Conservation (phyloP, 2,888 invertebrate species). For the Ashinkailepas kermadecensis region DNA sequence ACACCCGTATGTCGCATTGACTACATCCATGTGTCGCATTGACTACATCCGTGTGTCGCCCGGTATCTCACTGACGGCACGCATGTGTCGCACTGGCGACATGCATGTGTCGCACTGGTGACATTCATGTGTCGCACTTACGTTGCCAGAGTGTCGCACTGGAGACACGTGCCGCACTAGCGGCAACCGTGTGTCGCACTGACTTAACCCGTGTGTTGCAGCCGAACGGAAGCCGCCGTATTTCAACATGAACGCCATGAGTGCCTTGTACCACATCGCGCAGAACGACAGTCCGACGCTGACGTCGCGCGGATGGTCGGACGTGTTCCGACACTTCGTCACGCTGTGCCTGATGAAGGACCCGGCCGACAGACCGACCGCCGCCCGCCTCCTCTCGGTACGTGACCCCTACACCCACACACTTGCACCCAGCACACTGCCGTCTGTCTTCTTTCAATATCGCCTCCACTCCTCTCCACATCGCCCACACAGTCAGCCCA, state of each 20-base stretch:
- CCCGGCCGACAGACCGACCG: conserved; percentile 79
- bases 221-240: conserved; percentile 95
- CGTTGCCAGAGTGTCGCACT: too few species aligned
- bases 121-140: too few species aligned
- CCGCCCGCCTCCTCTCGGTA: conserved; percentile 67
- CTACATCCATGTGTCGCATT: too few species aligned
- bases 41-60: too few species aligned
- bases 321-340: conserved; percentile 87
- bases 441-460: neutral
- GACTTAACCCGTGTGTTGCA: conserved; percentile 37
- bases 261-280: conserved; percentile 98
- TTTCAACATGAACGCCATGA: conserved; percentile 99
- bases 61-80: too few species aligned
- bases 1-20: too few species aligned
- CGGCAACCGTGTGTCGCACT: too few species aligned
- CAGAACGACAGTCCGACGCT: conserved; percentile 96
- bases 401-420: conserved; percentile 32
- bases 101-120: too few species aligned
- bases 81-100: too few species aligned
- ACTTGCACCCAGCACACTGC: too few species aligned
- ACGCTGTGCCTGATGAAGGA: conserved; percentile 91
- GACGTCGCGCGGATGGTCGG: conserved; percentile 79
- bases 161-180: too few species aligned
- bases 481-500: too few species aligned
- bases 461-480: conserved; percentile 13